These are phyloP conservation scores for Diuraphis noxia DNA, from an alignment of 1,140 invertebrate species.

Conservation along the genomic window DNA sequence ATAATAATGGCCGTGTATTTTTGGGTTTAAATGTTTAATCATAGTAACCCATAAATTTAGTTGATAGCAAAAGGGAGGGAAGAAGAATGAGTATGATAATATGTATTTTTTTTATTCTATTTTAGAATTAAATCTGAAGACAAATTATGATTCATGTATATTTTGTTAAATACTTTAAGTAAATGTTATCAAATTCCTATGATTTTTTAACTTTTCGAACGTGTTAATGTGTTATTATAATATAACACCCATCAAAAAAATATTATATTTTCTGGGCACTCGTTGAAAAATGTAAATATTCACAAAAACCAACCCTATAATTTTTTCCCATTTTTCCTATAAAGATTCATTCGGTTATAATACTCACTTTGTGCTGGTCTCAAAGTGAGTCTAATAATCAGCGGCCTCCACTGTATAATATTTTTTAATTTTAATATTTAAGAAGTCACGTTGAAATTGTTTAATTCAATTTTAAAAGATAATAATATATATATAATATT, in stretches of 20 bases:
- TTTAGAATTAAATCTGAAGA: neutral
- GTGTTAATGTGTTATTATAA: neutral
- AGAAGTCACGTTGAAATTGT: neutral
- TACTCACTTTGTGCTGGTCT: no score
- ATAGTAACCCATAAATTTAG: conserved; percentile 23
- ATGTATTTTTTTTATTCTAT: neutral
- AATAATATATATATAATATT: no score
- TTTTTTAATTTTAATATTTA: no score
- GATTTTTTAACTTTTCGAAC: neutral
- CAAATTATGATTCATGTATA: neutral
- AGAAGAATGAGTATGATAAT: neutral
- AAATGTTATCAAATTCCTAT: neutral
- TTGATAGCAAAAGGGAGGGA: neutral
- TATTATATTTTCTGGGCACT: neutral
- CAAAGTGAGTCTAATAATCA: no score
- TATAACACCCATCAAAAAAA: neutral
- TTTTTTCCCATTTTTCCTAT: no score
- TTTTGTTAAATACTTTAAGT: neutral
- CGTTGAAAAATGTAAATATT: neutral
- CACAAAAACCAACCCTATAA: neutral
- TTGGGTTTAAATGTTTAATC: conserved; percentile 23
- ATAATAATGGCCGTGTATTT: conserved; percentile 25
- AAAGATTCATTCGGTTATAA: no score
- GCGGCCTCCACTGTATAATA: no score
- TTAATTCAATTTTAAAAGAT: neutral